Percentiles rank a stretch among this genome's conserved stretches.
Evolutionary conservation across 2,797 vertebrate genomes (phyloP).

Genomic region (Thunnus albacares): DNA sequence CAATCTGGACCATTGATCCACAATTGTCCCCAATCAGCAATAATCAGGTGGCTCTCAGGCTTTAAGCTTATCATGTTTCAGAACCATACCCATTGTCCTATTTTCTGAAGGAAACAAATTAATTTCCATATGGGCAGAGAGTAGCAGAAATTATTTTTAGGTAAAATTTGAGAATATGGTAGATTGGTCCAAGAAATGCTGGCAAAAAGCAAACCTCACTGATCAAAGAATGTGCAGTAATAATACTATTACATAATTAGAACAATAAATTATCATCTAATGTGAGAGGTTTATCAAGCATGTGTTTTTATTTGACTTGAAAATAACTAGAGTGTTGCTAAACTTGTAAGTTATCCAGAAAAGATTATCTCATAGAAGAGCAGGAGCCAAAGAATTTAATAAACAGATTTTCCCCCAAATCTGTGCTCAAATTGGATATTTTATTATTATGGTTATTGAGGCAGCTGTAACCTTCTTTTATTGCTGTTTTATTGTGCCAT

Average conservation of each 20-base stretch:
- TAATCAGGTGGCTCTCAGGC: conserved; percentile 66
- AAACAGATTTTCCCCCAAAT: conserved; percentile 55
- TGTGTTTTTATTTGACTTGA: conserved; percentile 53
- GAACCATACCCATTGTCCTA: conserved; percentile 39
- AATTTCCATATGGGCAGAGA: conserved; percentile 62
- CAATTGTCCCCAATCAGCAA: conserved; percentile 70
- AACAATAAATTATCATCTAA: conserved; percentile 25
- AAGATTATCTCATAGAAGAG: conserved; percentile 42
- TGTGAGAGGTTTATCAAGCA: conserved; percentile 47
- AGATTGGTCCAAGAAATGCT: conserved; percentile 39
- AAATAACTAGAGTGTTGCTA: conserved; percentile 16
- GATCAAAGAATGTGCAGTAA: conserved; percentile 30
- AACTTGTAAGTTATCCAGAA: conserved; percentile 43
- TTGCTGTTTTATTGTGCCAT: conserved; percentile 49
- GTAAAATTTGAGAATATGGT: conserved; percentile 31
- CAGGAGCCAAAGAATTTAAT: conserved; percentile 41
- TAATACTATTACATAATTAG: conserved; percentile 9
- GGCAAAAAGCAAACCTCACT: conserved; percentile 40
- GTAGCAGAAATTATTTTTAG: conserved; percentile 9
- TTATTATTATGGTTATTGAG: conserved; percentile 47
- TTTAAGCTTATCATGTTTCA: conserved; percentile 39
- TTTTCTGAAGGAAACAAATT: conserved; percentile 49
- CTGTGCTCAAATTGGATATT: conserved; percentile 49
- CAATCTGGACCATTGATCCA: conserved; percentile 69
- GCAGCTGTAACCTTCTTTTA: conserved; percentile 63